These are phyloP conservation scores for Megamerina dolium DNA, from an alignment of 2,888 invertebrate species.

Conservation along the genomic window DNA sequence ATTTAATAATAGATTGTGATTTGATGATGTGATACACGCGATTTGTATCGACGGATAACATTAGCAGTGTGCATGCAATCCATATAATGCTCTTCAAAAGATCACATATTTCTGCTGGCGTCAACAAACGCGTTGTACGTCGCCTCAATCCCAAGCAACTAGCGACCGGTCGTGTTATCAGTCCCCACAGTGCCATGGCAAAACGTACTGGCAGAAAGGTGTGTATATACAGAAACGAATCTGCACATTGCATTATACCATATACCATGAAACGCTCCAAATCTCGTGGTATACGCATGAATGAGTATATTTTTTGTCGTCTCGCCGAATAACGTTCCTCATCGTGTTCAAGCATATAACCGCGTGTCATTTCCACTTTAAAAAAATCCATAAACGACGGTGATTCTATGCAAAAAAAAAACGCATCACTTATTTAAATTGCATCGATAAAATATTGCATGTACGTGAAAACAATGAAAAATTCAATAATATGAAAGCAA, in stretches of 20 bases:
- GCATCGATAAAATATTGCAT: slow-evolving; percentile 2
- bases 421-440: slow-evolving; percentile 6
- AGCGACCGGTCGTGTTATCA: slow-evolving; percentile 66
- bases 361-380: slow-evolving; percentile 81
- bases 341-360: slow-evolving; percentile 91
- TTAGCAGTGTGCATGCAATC: slow-evolving; percentile 68
- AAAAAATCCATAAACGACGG: slow-evolving; percentile 61
- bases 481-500: slow-evolving; percentile 3
- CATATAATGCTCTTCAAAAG: slow-evolving; percentile 87
- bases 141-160: slow-evolving; percentile 64
- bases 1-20: slow-evolving; percentile 97
- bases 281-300: slow-evolving; percentile 91
- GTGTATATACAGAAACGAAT: slow-evolving; percentile 95
- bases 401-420: slow-evolving; percentile 14
- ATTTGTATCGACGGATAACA: slow-evolving; percentile 93
- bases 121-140: slow-evolving; percentile 57
- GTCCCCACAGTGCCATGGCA: slow-evolving; percentile 75
- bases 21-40: slow-evolving; percentile 96
- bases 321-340: slow-evolving; percentile 91
- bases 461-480: background rate
- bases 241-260: slow-evolving; percentile 92
- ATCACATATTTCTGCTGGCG: slow-evolving; percentile 93
- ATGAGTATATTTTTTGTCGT: slow-evolving; percentile 92
- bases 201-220: slow-evolving; percentile 94
- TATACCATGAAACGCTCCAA: slow-evolving; percentile 88